Percentiles rank a stretch among this genome's conserved stretches.
phyloP scores from a whole-genome alignment of 2,888 invertebrate species.

The Sinodicranocentrus sp. region DNA sequence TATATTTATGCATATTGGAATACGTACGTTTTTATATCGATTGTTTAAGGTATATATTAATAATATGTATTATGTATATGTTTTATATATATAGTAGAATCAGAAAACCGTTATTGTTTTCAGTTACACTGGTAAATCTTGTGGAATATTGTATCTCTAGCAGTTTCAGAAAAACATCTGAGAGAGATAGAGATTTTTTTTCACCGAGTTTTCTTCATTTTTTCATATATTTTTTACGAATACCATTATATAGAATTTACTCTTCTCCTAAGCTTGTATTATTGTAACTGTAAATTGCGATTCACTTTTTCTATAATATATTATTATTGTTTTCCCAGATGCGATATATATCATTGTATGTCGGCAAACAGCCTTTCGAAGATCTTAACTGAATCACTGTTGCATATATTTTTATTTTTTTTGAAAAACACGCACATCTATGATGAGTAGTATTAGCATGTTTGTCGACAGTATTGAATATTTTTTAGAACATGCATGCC shows the following conservation, averaged over 20 bases:
- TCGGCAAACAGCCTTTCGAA: conserved; percentile 4
- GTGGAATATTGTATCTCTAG: conserved; percentile 68
- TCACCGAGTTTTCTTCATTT: conserved; percentile 3
- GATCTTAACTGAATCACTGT: conserved; percentile 27
- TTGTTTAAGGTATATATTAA: too few relatives aligned
- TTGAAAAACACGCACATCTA: not conserved
- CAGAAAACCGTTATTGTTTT: conserved; percentile 69
- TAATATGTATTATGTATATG: not conserved
- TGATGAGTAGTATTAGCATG: too few relatives aligned
- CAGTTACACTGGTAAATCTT: conserved; percentile 68
- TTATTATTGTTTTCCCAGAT: conserved; percentile 21
- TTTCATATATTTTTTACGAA: not conserved
- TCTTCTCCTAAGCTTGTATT: not conserved
- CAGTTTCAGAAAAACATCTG: conserved; percentile 38
- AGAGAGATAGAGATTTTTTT: not conserved
- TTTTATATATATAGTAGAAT: conserved; percentile 26
- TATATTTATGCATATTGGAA: too few relatives aligned
- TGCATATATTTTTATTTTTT: not conserved
- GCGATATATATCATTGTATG: conserved; percentile 10
- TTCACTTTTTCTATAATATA: conserved; percentile 6
- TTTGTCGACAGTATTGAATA: too few relatives aligned
- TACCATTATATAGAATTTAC: conserved; percentile 30
- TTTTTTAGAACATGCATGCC: too few relatives aligned
- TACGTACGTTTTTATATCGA: too few relatives aligned
- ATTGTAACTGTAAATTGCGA: conserved; percentile 29